These are phyloP conservation scores for Carlito syrichta DNA, from an alignment of 2,113 vertebrate genomes.

Conservation along the genomic window DNA sequence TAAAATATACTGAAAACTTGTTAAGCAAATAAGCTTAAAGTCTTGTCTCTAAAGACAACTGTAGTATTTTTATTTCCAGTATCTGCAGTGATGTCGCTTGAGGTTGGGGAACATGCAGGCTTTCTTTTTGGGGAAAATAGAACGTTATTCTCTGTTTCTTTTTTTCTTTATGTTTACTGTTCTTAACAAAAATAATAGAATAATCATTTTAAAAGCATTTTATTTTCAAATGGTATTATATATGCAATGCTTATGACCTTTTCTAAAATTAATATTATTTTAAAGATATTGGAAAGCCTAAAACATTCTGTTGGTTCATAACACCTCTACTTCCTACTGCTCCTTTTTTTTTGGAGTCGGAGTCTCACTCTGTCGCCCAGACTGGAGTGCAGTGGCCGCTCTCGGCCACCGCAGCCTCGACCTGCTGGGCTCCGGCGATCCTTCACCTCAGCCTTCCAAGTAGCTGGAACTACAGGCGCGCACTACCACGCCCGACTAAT, in stretches of 20 bases:
- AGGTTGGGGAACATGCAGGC: not conserved
- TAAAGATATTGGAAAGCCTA: not conserved
- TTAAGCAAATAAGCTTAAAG: not conserved
- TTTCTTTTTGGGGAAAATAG: not conserved
- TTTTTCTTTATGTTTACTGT: not conserved
- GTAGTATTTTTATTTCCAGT: not conserved
- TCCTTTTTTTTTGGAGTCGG: too few species aligned
- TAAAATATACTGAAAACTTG: not conserved
- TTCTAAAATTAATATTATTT: not conserved
- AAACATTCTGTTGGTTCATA: not conserved
- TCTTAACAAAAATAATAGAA: not conserved
- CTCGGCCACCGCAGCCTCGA: too few species aligned
- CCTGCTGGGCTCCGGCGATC: too few species aligned
- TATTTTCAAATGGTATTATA: not conserved
- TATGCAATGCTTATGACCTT: not conserved
- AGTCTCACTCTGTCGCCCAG: too few species aligned
- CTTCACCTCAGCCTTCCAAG: too few species aligned
- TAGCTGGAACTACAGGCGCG: too few species aligned
- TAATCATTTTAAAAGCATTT: slow-evolving; percentile 4
- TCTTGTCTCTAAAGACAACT: not conserved
- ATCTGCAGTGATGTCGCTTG: not conserved
- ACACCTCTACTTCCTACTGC: not conserved
- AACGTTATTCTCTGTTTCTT: not conserved
- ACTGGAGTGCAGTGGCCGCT: too few species aligned
- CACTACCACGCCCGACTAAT: too few species aligned